Evolutionary conservation across 2,888 invertebrate genomes (phyloP).

Genomic region (Netelia virgata): DNA sequence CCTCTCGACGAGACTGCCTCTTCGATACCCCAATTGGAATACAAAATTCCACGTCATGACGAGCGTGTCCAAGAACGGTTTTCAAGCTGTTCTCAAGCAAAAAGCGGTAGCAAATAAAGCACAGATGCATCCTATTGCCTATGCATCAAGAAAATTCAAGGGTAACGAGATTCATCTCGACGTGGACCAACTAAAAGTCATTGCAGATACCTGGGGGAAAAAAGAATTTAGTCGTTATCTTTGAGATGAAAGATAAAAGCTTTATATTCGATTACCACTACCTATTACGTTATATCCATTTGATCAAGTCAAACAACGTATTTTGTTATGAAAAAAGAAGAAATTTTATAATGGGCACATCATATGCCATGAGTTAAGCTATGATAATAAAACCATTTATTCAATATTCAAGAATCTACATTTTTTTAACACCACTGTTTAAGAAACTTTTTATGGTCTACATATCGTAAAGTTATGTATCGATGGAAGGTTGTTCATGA

Average conservation of each 20-base stretch:
- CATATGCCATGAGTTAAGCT: no score
- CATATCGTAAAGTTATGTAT: no score
- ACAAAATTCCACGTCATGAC: slow-evolving; percentile 33
- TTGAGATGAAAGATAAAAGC: not conserved
- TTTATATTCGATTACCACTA: not conserved
- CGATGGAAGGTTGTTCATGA: no score
- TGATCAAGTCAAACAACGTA: no score
- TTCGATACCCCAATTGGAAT: slow-evolving; percentile 58
- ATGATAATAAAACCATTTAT: no score
- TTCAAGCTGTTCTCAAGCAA: slow-evolving; percentile 45
- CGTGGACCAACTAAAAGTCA: slow-evolving; percentile 15
- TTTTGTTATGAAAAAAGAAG: no score
- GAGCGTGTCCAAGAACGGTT: not conserved
- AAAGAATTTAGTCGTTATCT: slow-evolving; percentile 59
- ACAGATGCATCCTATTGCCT: slow-evolving; percentile 35
- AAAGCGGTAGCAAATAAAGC: not conserved
- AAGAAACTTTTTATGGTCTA: no score
- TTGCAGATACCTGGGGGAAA: slow-evolving; percentile 50
- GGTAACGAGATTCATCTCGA: slow-evolving; percentile 21
- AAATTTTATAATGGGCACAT: no score
- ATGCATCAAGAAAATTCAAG: slow-evolving; percentile 50
- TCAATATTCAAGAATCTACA: no score
- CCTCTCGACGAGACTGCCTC: slow-evolving; percentile 3
- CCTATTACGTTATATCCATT: no score
- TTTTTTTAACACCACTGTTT: no score